Base-by-base conservation (phyloP, 2,888 invertebrate species). In the Dysmachus trigonus region DNA sequence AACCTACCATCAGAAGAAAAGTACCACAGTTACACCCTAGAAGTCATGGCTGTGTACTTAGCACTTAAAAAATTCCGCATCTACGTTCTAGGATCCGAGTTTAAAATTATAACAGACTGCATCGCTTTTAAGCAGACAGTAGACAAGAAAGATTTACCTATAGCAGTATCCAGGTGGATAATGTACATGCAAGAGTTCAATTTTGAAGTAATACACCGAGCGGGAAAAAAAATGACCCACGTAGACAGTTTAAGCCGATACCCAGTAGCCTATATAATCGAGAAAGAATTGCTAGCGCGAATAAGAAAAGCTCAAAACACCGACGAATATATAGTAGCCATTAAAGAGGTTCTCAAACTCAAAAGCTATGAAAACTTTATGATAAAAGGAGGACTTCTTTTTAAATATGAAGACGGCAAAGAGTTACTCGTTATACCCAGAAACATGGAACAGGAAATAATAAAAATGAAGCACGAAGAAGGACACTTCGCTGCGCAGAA, bases 21-120 rank as follows among this genome's bases (percentile, higher is more conserved):
- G 4, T 90, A 89, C 84, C 89, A 90, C 76, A 89, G 41, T 76
- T 90, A 90, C 79, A 90, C 90, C 53, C 87, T 91, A 0, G 88
- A 91, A 81, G 90, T 90, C 0, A 85, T 91, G 0, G 90, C 90
- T 0, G 90, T 90, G 0, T 88, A 31, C 1, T 89, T 89, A 87
- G 89, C 90, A 0, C 85, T 90, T 2, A 88, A 88, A 27, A 88
- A 88, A 38, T 89, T 90, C 51, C 82, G 89, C 18, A 86, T 88
- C 1, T 90, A 89, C 83, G 77, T 90, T 7, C 62, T 90, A 22
- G 89, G 90, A 2, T 81, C 88, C 2, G 81, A 84, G 73, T 88
- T 89, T 86, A 89, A 87, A 77, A 88, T 88, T 71, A 87, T 89
- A n/a, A 89, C 62, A 18, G 90, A 90, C 85, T 91, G 90, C 86